Evolutionary conservation across 2,888 invertebrate genomes (phyloP).

Genomic region (Dasypolia templi): DNA sequence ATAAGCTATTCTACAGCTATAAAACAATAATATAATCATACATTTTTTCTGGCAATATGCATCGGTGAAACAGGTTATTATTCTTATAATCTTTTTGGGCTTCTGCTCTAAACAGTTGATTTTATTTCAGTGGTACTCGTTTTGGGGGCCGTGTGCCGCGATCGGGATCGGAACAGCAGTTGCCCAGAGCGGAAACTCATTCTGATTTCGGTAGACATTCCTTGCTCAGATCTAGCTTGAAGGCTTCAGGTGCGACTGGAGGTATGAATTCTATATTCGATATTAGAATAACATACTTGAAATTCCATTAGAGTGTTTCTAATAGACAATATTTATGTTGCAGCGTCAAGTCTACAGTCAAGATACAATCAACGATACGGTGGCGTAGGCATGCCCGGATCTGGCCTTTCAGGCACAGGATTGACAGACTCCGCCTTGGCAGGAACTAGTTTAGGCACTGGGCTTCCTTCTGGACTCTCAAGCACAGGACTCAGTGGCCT

Average conservation of each 20-base stretch:
- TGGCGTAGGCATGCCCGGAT: slow-evolving; percentile 81
- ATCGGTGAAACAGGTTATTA: neutral
- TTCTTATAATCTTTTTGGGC: accelerated
- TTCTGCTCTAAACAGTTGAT: neutral
- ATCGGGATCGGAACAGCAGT: slow-evolving; percentile 97
- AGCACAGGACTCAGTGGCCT: slow-evolving; percentile 86
- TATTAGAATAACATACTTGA: neutral
- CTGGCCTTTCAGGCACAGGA: slow-evolving; percentile 79
- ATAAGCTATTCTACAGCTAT: no score
- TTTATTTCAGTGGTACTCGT: slow-evolving; percentile 76
- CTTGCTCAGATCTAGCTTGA: slow-evolving; percentile 94
- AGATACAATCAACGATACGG: slow-evolving; percentile 92
- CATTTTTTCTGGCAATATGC: no score
- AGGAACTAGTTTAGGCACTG: slow-evolving; percentile 72
- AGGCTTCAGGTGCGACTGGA: slow-evolving; percentile 90
- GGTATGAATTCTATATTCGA: slow-evolving; percentile 68
- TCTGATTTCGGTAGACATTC: slow-evolving; percentile 96
- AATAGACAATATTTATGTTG: slow-evolving; percentile 49
- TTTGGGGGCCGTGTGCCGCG: slow-evolving; percentile 93
- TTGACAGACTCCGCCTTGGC: slow-evolving; percentile 76
- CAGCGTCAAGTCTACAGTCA: slow-evolving; percentile 87
- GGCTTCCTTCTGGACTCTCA: slow-evolving; percentile 85
- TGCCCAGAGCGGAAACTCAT: slow-evolving; percentile 95
- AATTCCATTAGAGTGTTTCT: neutral
- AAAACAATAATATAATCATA: no score